Evolutionary conservation across 2,888 invertebrate genomes (phyloP), one percentile per base, ranked within the genome.

Genomic region (Tachina fera): DNA sequence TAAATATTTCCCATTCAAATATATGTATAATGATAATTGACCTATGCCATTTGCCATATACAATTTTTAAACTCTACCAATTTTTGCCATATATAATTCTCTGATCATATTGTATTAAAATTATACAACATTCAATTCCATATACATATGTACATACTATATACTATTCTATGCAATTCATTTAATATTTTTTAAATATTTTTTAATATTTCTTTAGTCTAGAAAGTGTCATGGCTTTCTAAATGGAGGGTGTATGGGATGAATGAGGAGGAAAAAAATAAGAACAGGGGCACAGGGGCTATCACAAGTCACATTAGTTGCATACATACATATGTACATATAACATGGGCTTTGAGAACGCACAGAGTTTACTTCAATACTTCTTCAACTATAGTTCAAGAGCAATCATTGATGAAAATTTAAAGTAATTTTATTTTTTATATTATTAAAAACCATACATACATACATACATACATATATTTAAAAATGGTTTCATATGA

Each of bases 401-500:
- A n/a, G 60, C 77, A 83, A 77, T 77, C 77, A 45, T 39, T 83
- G 77, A 83, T 67, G 49, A 74, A 51, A 39, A 72, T 49, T n/a
- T 60, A 67, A 83, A 72, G 83, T 77, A 72, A 77, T 71, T 82
- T 61, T 19, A 60, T 14, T 68, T 67, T 53, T 67, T 9, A 49
- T 43, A 67, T 60, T 47, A 67, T 68, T 53, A 60, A 63, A 68
- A n/a, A 45, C 45, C 41, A 41, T 51, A 49, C 3, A 51, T 16
- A 51, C 3, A 51, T 16, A 51, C 3, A 51, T 16, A 51, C 60
- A 71, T 71, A 22, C 76, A 31, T 65, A 19, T 65, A 83, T 80
- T 84, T 82, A 43, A 78, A 85, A 84, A 82, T 68, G 82, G 78
- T 74, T 78, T 85, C 68, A 82, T 70, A 75, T 85, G 82, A 85